These are phyloP conservation scores for Sigmodon hispidus DNA, from an alignment of 2,113 vertebrate genomes.

Conservation along the genomic window DNA sequence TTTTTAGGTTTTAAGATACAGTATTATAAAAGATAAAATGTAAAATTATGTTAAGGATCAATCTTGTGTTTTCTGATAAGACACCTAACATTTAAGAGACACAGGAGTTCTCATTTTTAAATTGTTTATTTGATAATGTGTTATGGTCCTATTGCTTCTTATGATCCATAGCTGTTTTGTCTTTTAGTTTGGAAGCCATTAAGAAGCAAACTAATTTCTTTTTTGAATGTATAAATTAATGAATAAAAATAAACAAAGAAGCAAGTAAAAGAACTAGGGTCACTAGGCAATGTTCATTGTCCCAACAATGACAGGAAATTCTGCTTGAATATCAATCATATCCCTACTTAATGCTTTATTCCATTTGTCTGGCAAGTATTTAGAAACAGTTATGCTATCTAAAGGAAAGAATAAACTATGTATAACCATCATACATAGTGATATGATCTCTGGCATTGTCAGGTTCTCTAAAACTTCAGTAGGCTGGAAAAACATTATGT, in stretches of 20 bases:
- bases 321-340: neutral
- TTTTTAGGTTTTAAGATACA: neutral
- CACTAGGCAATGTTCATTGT: neutral
- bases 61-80: neutral
- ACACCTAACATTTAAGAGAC: slow-evolving; percentile 9
- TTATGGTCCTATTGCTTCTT: neutral
- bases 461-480: neutral
- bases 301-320: neutral
- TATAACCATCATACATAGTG: neutral
- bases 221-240: neutral
- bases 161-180: neutral
- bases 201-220: neutral
- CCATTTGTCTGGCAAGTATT: neutral
- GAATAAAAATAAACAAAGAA: neutral
- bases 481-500: neutral
- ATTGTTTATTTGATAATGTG: neutral
- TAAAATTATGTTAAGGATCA: neutral
- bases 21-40: neutral
- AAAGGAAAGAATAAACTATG: neutral
- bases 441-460: neutral
- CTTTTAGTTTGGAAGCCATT: neutral
- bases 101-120: neutral
- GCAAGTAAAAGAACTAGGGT: neutral
- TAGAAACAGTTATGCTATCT: neutral
- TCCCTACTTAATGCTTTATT: neutral